Conservation (phyloP, 2,113 vertebrate genomes). For the Propithecus coquereli region DNA sequence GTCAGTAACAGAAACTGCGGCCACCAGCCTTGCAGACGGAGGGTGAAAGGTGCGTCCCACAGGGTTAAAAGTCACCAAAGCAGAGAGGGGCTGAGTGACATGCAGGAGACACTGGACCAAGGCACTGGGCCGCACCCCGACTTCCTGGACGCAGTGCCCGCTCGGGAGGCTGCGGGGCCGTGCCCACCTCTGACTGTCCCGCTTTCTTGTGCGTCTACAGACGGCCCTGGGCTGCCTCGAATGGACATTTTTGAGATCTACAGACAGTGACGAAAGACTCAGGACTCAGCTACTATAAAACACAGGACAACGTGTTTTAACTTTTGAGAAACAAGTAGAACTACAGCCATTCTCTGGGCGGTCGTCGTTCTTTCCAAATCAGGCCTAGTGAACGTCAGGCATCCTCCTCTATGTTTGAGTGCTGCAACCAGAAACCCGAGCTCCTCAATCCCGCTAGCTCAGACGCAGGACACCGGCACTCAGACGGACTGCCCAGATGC, state of each 20-base stretch:
- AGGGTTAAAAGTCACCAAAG: background rate
- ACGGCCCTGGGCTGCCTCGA: background rate
- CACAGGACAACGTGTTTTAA: background rate
- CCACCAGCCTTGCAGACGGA: fast-evolving
- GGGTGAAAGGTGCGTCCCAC: no score
- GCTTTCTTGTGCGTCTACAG: fast-evolving
- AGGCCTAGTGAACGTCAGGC: background rate
- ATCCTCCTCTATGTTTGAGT: fast-evolving
- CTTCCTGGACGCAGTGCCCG: fast-evolving
- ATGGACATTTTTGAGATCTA: background rate
- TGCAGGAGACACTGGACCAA: fast-evolving
- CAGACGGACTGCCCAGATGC: background rate
- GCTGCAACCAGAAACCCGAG: background rate
- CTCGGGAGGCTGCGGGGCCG: fast-evolving
- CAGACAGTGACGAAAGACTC: background rate
- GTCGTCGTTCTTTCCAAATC: no score
- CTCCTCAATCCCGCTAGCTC: background rate
- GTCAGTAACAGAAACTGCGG: fast-evolving
- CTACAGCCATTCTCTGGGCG: fast-evolving
- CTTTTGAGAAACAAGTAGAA: background rate
- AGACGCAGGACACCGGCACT: background rate
- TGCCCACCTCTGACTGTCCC: fast-evolving
- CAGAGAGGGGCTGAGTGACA: fast-evolving
- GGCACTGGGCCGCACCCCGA: no score
- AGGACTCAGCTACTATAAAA: background rate